Evolutionary conservation across 2,113 vertebrate species (phyloP), one percentile per base, ranked within the genome.

Genomic region (Hepsetus odoe): DNA sequence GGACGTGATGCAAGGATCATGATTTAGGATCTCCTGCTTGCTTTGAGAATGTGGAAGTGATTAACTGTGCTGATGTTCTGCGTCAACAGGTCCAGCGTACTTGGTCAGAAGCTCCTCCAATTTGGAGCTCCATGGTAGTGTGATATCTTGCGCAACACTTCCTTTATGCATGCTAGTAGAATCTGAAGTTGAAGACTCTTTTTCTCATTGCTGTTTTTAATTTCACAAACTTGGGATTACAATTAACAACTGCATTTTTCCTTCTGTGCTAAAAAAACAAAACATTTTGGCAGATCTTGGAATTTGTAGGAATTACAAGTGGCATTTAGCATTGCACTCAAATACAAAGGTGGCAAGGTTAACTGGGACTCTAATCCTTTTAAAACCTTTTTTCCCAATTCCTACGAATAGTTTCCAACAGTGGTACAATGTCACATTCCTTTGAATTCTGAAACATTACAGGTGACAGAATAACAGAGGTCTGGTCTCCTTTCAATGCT

Each of bases 21-120:
- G 14, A 20, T 40, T 55, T 1, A 55, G n/a, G 14, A 10, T 62
- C 51, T 76, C 22, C 61, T 35, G 2, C 38, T 28, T 68, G 49
- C 26, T 44, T 58, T 58, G 51, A 51, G 12, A 67, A 24, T 3
- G 5, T 69, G 51, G 20, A 69, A 42, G 49, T 18, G 3, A 53
- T 74, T 77, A 69, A 77, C 74, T 20, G 20, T 28, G 68, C 56
- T 49, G 24, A 77, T 73, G 33, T 77, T 16, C 78, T 70, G 83
- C 78, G 2, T 84, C 79, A 84, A 38, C 85, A 92, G 89, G 87
- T 51, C 84, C 83, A 40, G 84, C 87, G 69, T 87, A 51, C 76
- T 88, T 87, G 18, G 59, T 77, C 72, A 76, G 79, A 69, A 77
- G 82, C 62, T 84, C 80, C 82, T 33, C 72, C 55, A 83, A 89